Evolutionary conservation across 30 jellyfish, hydroid and myxozoan species (phyloP).

Genomic region (Clytia hemisphaerica): DNA sequence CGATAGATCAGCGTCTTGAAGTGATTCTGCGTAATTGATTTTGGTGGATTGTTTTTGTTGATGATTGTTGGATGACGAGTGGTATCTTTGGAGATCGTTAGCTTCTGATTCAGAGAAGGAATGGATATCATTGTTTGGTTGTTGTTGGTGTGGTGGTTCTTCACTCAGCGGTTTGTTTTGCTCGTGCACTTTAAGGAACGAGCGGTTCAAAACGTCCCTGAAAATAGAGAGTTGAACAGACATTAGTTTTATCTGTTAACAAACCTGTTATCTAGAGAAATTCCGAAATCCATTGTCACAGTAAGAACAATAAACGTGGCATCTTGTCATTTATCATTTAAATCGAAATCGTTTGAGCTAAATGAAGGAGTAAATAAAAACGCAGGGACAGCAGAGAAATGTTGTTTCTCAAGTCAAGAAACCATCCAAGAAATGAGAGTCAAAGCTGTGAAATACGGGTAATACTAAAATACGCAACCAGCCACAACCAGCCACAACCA

Average conservation of each 20-base stretch:
- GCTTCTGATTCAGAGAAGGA: conserved; percentile 50
- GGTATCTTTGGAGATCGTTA: conserved; percentile 15
- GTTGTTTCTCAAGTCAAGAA: too few relatives aligned
- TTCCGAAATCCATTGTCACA: too few relatives aligned
- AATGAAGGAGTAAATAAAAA: too few relatives aligned
- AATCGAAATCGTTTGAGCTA: too few relatives aligned
- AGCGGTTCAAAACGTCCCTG: conserved; percentile 28
- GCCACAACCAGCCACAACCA: too few relatives aligned
- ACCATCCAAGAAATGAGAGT: too few relatives aligned
- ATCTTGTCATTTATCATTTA: too few relatives aligned
- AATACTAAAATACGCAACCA: too few relatives aligned
- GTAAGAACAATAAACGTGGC: too few relatives aligned
- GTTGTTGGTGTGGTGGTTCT: conserved; percentile 35
- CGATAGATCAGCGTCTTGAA: conserved; percentile 51
- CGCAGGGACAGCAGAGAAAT: too few relatives aligned
- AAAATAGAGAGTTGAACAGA: too few relatives aligned
- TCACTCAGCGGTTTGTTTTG: conserved; percentile 37
- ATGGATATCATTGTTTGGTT: conserved; percentile 43
- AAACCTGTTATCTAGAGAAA: neutral
- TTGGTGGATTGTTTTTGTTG: conserved; percentile 28
- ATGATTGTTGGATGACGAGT: neutral
- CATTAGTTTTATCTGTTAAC: neutral
- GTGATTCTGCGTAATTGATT: conserved; percentile 62
- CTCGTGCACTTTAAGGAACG: conserved; percentile 32
- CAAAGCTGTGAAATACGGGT: too few relatives aligned